A percentile compares a stretch with the other conserved stretches of the same genome.
phyloP scores from a whole-genome alignment of 2,888 invertebrate genomes.

The Drosophila greeni region DNA sequence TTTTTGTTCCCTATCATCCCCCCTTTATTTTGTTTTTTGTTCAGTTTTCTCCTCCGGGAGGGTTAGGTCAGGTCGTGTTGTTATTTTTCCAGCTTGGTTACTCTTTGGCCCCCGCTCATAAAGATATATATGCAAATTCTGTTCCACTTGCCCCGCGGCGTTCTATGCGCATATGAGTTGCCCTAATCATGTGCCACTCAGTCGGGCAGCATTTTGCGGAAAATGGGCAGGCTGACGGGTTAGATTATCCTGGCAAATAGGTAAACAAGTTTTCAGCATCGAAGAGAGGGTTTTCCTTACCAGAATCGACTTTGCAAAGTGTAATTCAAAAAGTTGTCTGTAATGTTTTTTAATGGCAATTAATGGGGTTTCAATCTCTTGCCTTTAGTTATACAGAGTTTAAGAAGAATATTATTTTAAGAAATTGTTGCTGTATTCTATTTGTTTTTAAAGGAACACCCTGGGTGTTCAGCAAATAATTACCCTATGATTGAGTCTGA shows the following conservation, averaged over 20 bases:
- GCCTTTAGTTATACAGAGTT: too few species aligned
- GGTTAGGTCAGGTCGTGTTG: constrained; percentile 29
- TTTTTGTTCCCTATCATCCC: constrained; percentile 12
- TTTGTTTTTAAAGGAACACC: neutral
- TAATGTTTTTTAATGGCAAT: constrained; percentile 5
- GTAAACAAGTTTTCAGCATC: constrained; percentile 19
- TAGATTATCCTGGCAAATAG: constrained; percentile 33
- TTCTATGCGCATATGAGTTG: constrained; percentile 28
- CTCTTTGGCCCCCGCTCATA: constrained; percentile 43
- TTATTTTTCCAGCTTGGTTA: constrained; percentile 50
- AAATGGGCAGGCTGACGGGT: constrained; percentile 18
- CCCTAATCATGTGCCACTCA: constrained; percentile 56
- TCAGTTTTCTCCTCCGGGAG: neutral
- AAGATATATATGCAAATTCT: constrained; percentile 67
- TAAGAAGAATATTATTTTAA: neutral
- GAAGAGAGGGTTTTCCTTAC: constrained; percentile 3
- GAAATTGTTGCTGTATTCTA: neutral
- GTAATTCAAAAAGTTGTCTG: constrained; percentile 4
- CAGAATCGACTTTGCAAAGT: constrained; percentile 11
- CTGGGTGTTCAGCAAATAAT: neutral
- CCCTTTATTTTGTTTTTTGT: neutral
- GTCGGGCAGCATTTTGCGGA: constrained; percentile 10
- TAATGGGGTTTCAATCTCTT: neutral
- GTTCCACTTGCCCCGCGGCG: constrained; percentile 51
- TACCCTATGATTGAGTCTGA: neutral